These are phyloP conservation scores for Anguilla pacifica DNA, from an alignment of 2,797 vertebrate genomes.

Conservation along the genomic window DNA sequence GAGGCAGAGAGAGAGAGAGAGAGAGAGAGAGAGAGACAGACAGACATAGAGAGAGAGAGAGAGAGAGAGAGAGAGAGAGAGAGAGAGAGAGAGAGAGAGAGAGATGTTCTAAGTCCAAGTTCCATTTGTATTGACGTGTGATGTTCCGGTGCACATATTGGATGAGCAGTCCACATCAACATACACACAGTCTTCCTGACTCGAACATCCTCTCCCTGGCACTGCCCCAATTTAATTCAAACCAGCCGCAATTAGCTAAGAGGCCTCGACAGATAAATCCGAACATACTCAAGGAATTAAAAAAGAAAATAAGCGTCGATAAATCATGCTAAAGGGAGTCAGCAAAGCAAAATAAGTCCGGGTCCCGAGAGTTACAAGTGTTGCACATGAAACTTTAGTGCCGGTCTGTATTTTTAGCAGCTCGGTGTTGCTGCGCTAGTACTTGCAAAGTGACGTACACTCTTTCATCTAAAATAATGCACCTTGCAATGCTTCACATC, in stretches of 20 bases:
- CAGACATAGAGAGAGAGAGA: too few relatives aligned
- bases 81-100: too few relatives aligned
- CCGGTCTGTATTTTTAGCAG: conserved; percentile 6
- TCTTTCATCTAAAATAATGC: conserved; percentile 1
- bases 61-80: too few relatives aligned
- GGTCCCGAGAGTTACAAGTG: background rate
- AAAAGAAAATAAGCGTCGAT: background rate
- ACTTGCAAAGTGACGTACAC: background rate
- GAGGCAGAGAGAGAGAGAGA: too few relatives aligned
- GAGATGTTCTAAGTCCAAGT: too few relatives aligned
- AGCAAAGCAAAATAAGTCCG: background rate
- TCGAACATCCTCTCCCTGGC: background rate
- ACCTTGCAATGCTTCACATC: background rate
- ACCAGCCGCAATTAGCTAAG: conserved; percentile 7
- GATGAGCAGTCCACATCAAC: background rate
- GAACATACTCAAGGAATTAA: background rate
- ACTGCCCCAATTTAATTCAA: background rate
- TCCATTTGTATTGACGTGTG: background rate
- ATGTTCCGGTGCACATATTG: background rate
- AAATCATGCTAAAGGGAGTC: background rate
- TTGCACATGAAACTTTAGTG: background rate
- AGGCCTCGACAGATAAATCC: conserved; percentile 7
- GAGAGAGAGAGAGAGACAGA: too few relatives aligned
- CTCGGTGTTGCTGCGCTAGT: background rate
- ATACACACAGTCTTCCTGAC: background rate